These are phyloP conservation scores for Girardinichthys multiradiatus DNA, from an alignment of 2,113 vertebrate genomes.

Conservation along the genomic window DNA sequence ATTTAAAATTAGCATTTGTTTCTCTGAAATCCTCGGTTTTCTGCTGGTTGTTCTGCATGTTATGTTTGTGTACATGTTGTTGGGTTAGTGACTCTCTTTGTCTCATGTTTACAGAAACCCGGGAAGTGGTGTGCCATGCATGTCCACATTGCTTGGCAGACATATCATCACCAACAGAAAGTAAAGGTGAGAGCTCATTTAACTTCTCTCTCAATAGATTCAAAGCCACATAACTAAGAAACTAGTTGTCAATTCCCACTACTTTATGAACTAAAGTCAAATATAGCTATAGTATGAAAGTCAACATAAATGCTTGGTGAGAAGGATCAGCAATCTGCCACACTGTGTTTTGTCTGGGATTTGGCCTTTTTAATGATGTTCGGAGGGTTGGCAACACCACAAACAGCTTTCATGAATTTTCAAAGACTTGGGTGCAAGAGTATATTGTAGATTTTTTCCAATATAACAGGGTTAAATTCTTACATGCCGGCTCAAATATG, in stretches of 20 bases:
- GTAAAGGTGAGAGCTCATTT: conserved; percentile 90
- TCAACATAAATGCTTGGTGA: too few species aligned
- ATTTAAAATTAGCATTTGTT: neutral
- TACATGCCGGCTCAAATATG: too few species aligned
- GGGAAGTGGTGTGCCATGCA: conserved; percentile 99
- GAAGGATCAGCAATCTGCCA: too few species aligned
- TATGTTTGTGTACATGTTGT: neutral
- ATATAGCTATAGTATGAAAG: too few species aligned
- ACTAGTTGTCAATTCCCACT: neutral
- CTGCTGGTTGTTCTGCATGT: neutral
- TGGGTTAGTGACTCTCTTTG: conserved; percentile 9
- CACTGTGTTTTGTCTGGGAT: too few species aligned
- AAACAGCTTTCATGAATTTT: too few species aligned
- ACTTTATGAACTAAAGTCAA: too few species aligned
- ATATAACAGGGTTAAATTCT: too few species aligned
- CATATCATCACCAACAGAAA: conserved; percentile 98
- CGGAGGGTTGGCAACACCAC: too few species aligned
- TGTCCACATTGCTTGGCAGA: conserved; percentile 97
- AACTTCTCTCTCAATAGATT: conserved; percentile 11
- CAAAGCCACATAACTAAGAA: neutral
- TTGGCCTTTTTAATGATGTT: too few species aligned
- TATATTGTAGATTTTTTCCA: too few species aligned
- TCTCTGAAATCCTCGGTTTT: neutral
- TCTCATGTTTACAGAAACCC: conserved; percentile 86
- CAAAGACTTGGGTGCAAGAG: too few species aligned